Base-by-base conservation (phyloP, 2,797 vertebrate species). In the Sebastolobus alascanus region DNA sequence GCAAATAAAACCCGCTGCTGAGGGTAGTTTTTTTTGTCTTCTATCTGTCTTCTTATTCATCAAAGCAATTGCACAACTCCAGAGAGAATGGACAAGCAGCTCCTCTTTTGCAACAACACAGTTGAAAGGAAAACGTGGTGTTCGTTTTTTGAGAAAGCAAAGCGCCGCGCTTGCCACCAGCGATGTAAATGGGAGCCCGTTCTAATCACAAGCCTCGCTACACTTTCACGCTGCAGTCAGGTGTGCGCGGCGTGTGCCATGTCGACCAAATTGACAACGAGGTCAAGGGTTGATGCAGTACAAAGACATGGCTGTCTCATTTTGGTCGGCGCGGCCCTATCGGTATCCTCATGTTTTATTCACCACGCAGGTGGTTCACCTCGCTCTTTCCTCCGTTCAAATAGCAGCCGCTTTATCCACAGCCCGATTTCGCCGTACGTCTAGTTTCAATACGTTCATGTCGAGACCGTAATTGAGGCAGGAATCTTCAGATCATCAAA, bases 311-410 rank as follows among this genome's bases (percentile, higher is more conserved):
- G 72, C 85, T 86, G 81, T 92, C 83, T 90, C 72, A 71, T 89
- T 91, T 87, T 82, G 59, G 84, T 75, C 67, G 5, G 59, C 11
- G 68, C 14, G n/a, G 79, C 73, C 72, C 67, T 29, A 22, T 76
- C 55, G 4, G 72, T 37, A 78, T 58, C 54, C 80, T 90, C 84
- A 88, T 93, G 87, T 92, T 92, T 91, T 90, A 93, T 91, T 93
- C 90, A 91, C 58, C 18, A 0, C 3, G 22, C 68, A 4, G 11
- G n/a, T 27, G 55, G 54, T 77, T 92, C 74, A 76, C 78, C 82
- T 84, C 79, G 84, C 70, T 70, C 68, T 84, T 84, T 68, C 64
- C 83, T 84, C 75, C 55, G 77, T 90, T 89, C 75, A 84, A 60
- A 83, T 50, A 75, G 31, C 79, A 29, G 61, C 52, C 76, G 25